Conservation (phyloP, 2,797 vertebrate species). For the Scolopax bukidnonensis region DNA sequence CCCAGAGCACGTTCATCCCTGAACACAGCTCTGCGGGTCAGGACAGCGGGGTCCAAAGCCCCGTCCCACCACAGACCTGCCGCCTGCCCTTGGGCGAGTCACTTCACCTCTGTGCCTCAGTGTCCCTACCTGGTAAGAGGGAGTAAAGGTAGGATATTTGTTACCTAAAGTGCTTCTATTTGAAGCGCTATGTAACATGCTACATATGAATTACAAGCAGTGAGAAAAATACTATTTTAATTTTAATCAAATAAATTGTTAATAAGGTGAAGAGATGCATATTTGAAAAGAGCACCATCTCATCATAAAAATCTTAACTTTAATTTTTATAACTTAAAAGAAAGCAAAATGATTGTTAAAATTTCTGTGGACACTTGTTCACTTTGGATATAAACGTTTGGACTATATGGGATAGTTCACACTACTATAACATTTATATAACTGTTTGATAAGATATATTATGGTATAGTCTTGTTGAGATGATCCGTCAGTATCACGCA, state of each 20-base stretch:
- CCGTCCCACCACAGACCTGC: not conserved
- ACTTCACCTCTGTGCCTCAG: slow-evolving; percentile 54
- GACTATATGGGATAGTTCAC: not conserved
- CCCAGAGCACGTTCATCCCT: not conserved
- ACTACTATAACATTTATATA: not conserved
- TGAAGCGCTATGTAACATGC: not conserved
- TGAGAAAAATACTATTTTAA: not conserved
- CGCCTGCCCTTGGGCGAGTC: not conserved
- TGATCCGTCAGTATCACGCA: not conserved
- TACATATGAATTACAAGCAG: not conserved
- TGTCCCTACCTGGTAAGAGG: not conserved
- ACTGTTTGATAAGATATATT: not conserved
- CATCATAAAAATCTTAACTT: not conserved
- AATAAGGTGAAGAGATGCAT: not conserved
- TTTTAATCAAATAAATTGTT: not conserved
- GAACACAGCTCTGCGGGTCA: not conserved
- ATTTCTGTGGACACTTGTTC: slow-evolving; percentile 25
- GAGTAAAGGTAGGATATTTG: not conserved
- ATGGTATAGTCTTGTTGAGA: not conserved
- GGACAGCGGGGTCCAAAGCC: not conserved
- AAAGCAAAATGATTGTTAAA: slow-evolving; percentile 39
- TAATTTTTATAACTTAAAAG: slow-evolving; percentile 56
- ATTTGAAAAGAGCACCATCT: slow-evolving; percentile 12
- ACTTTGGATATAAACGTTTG: slow-evolving; percentile 12
- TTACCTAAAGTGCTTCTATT: not conserved